Percentiles rank a stretch among this genome's conserved stretches.
Conservation (phyloP, 64 coral and sea anemone species). For the Actinia tenebrosa region DNA sequence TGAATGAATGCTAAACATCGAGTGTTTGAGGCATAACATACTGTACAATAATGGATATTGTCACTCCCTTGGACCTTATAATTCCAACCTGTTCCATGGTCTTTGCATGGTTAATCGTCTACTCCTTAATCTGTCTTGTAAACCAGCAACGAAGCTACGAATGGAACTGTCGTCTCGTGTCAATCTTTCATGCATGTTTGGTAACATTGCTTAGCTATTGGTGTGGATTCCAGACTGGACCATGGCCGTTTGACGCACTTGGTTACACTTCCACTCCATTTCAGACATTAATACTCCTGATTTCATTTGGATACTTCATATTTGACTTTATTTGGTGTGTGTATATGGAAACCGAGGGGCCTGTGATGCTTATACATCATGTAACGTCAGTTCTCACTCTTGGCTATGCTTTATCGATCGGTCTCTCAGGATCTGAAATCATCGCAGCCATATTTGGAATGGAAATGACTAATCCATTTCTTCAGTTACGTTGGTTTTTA, state of each 20-base stretch:
- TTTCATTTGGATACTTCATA: conserved; percentile 88
- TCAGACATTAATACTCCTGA: conserved; percentile 56
- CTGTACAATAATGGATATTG: background rate
- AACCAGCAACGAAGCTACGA: conserved; percentile 50
- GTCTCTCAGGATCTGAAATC: conserved; percentile 68
- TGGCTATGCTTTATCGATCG: conserved; percentile 46
- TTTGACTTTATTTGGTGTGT: conserved; percentile 94
- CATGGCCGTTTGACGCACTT: conserved; percentile 82
- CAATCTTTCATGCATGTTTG: conserved; percentile 58
- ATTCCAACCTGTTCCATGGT: conserved; percentile 11
- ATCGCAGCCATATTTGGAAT: conserved; percentile 85
- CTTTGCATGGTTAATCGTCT: conserved; percentile 63
- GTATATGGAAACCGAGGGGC: conserved; percentile 88
- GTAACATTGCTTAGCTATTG: conserved; percentile 44
- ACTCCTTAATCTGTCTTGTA: conserved; percentile 50
- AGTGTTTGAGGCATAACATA: background rate
- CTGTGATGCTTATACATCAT: conserved; percentile 86
- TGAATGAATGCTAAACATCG: background rate
- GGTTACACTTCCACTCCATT: conserved; percentile 63
- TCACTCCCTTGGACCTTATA: background rate
- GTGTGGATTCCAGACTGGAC: conserved; percentile 77
- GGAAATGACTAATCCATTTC: conserved; percentile 88
- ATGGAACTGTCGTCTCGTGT: conserved; percentile 76
- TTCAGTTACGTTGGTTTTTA: conserved; percentile 92
- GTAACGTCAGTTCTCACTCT: conserved; percentile 58